Evolutionary conservation across 1,140 invertebrate genomes (phyloP), one percentile per base, ranked within the genome.

Genomic region (Trichonephila clavipes): DNA sequence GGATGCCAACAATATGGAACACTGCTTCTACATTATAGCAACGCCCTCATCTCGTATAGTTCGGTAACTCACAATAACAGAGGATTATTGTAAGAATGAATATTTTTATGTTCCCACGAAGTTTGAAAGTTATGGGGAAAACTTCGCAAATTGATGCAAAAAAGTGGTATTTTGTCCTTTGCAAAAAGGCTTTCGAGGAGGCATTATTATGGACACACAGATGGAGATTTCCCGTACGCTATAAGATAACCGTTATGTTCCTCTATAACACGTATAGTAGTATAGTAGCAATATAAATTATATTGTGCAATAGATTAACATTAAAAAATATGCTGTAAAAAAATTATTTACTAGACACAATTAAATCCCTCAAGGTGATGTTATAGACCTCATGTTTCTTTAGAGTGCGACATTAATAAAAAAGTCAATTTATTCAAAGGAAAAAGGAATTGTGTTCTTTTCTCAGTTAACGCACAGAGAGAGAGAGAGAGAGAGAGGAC

Each of bases 1-100:
- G 16, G 72, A 77, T 19, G 72, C 72, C 72, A 24, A 77, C 72
- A 77, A 77, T 77, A 77, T 77, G 72, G 72, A 77, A 77, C 24
- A 77, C 18, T 24, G 72, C 72, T 77, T 77, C 72, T 28, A 28
- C 72, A 77, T 77, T 77, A 77, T 77, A 16, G 12, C 18, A 18
- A 34, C 24, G 16, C 72, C 72, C 72, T 19, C 72, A 77, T 77
- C 28, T 16, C 1, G 28, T 28, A 77, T 28, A 40, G 24, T 77
- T 34, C 28, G 34, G 72, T 34, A 77, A 77, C 72, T 77, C 72
- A 77, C 72, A 77, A 77, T 77, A 77, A 6, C 24, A 28, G 18
- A 3, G 28, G 28, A 18, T 77, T 34, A 77, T 77, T 77, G 72
- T 77, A 6, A 34, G 72, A 14, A 10, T 2, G 72, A 28, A 77